These are phyloP conservation scores for Callyntrura guangdongensis DNA, from an alignment of 2,888 invertebrate genomes.

Conservation along the genomic window DNA sequence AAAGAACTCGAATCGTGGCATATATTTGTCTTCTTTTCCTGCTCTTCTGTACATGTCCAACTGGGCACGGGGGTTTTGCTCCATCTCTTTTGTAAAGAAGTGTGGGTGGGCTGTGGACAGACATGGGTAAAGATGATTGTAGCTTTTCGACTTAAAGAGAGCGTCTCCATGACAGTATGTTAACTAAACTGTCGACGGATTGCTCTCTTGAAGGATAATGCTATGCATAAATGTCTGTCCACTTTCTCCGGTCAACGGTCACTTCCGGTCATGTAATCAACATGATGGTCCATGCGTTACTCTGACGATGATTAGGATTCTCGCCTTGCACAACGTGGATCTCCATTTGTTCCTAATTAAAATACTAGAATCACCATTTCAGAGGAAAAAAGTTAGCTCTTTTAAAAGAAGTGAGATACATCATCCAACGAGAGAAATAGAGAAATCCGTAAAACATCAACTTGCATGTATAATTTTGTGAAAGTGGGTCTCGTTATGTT, in stretches of 20 bases:
- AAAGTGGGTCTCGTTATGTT: no score
- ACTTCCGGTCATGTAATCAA: not conserved
- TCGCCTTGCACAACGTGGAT: not conserved
- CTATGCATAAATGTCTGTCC: conserved; percentile 60
- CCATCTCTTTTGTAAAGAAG: not conserved
- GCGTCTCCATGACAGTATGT: conserved; percentile 99
- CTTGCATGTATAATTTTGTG: no score
- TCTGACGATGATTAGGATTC: not conserved
- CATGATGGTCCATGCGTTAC: not conserved
- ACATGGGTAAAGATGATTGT: conserved; percentile 69
- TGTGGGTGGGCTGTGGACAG: not conserved
- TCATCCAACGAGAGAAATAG: no score
- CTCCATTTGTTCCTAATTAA: no score
- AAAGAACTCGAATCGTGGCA: no score
- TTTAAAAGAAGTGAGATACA: no score
- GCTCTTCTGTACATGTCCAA: not conserved
- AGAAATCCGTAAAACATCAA: no score
- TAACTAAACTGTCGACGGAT: conserved; percentile 99
- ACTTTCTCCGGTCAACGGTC: not conserved
- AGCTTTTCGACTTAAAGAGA: conserved; percentile 94
- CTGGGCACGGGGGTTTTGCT: not conserved
- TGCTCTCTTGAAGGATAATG: conserved; percentile 93
- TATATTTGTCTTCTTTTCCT: not conserved
- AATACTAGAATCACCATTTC: no score
- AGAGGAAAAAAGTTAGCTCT: no score